A percentile compares a stretch with the other conserved stretches of the same genome.
Conservation (phyloP, 2,888 invertebrate species). For the Caenorhabditis sulstoni region DNA sequence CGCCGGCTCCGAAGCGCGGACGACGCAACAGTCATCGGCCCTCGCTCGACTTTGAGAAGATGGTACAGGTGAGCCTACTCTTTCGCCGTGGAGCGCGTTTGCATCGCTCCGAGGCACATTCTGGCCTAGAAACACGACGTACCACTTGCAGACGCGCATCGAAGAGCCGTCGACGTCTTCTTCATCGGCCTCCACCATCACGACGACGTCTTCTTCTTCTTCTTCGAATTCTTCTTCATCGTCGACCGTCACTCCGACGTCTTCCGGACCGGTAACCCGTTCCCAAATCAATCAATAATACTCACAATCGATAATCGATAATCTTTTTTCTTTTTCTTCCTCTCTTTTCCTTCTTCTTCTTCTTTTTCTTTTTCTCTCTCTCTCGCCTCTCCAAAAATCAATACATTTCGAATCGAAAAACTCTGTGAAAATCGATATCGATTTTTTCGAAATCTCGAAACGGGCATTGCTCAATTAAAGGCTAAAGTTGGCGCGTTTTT, state of each 20-base stretch:
- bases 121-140: not conserved
- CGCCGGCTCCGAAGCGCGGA: constrained; percentile 53
- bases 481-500: not conserved
- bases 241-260: not conserved
- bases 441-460: constrained; percentile 56
- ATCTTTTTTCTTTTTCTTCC: constrained; percentile 20
- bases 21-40: constrained; percentile 61
- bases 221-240: too few relatives aligned
- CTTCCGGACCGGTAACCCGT: constrained; percentile 47
- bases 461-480: constrained; percentile 54
- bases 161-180: constrained; percentile 12
- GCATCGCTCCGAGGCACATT: too few relatives aligned
- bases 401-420: not conserved
- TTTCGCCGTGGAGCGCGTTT: not conserved
- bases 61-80: constrained; percentile 53
- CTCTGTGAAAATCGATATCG: not conserved
- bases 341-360: constrained; percentile 1
- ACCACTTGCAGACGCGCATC: constrained; percentile 47
- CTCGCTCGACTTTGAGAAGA: constrained; percentile 69
- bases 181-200: not conserved
- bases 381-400: not conserved
- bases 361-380: constrained; percentile 12
- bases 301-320: not conserved
- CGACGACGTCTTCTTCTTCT: too few relatives aligned
- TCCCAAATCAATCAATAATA: constrained; percentile 39